phyloP scores from a whole-genome alignment of 2,113 vertebrate species.

The Gallinago jamesoni region DNA sequence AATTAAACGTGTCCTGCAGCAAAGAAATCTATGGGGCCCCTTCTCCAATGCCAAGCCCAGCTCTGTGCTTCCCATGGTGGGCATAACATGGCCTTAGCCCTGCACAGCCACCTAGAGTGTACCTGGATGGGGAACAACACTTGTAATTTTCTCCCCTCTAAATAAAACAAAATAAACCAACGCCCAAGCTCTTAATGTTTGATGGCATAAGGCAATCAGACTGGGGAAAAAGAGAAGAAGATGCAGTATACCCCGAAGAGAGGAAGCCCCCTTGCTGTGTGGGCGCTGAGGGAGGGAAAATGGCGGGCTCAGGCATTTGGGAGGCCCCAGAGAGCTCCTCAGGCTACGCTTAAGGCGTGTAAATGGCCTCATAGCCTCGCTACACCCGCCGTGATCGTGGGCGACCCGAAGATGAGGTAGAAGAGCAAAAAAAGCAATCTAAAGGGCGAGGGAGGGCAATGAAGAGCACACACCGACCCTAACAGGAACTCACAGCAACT shows the following conservation, averaged over 20 bases:
- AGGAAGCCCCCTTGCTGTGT: fast-evolving
- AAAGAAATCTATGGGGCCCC: background rate
- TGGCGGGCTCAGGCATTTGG: background rate
- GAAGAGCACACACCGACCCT: fast-evolving
- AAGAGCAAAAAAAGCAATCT: fast-evolving
- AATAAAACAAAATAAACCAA: background rate
- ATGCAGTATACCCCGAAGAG: fast-evolving
- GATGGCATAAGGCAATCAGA: background rate
- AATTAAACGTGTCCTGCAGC: background rate
- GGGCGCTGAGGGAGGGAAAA: background rate
- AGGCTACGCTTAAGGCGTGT: fast-evolving
- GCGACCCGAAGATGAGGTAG: fast-evolving
- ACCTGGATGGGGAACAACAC: background rate
- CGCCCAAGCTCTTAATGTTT: background rate
- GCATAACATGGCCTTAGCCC: background rate
- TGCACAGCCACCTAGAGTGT: background rate
- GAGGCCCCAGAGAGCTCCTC: background rate
- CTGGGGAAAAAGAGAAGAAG: background rate
- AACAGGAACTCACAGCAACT: fast-evolving
- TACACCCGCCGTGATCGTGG: fast-evolving
- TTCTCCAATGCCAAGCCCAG: background rate
- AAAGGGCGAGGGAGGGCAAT: fast-evolving
- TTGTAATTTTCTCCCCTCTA: background rate
- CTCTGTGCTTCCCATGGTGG: background rate
- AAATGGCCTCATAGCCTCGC: fast-evolving